Conservation (phyloP, 2,888 invertebrate genomes). For the Latrodectus hesperus region DNA sequence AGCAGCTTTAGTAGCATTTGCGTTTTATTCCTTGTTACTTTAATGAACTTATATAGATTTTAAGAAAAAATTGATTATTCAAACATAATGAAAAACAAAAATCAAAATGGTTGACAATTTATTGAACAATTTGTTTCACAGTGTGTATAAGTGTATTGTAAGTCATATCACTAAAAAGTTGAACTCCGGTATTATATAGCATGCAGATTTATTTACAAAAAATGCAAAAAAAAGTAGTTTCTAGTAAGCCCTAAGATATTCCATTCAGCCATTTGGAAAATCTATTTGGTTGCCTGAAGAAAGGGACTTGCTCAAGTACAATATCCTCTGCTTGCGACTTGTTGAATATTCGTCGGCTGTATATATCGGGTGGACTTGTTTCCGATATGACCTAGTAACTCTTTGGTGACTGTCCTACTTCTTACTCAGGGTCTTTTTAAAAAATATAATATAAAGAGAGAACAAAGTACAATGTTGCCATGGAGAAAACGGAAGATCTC, state of each 20-base stretch:
- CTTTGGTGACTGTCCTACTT: slow-evolving; percentile 68
- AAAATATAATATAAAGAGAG: slow-evolving; percentile 52
- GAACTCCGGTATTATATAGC: slow-evolving; percentile 67
- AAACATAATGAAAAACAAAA: slow-evolving; percentile 44
- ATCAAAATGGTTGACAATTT: slow-evolving; percentile 69
- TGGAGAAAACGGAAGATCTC: slow-evolving; percentile 40
- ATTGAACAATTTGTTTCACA: slow-evolving; percentile 64
- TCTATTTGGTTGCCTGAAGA: slow-evolving; percentile 40
- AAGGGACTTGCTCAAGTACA: slow-evolving; percentile 67
- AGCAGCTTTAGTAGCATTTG: slow-evolving; percentile 58
- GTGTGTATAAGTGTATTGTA: slow-evolving; percentile 68
- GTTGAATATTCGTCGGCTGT: slow-evolving; percentile 33
- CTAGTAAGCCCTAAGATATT: slow-evolving; percentile 24
- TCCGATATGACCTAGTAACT: slow-evolving; percentile 43
- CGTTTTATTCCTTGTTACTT: slow-evolving; percentile 69
- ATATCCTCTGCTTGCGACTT: slow-evolving; percentile 42
- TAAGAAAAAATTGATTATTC: slow-evolving; percentile 54
- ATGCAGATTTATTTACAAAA: slow-evolving; percentile 59
- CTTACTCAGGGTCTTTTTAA: slow-evolving; percentile 70
- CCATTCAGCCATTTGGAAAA: slow-evolving; percentile 9
- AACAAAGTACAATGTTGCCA: slow-evolving; percentile 69
- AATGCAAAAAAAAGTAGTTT: slow-evolving; percentile 22
- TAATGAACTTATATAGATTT: slow-evolving; percentile 68
- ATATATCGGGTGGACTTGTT: slow-evolving; percentile 43
- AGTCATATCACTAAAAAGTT: slow-evolving; percentile 68